Evolutionary conservation across 2,797 vertebrate genomes (phyloP), one percentile per base, ranked within the genome.

Genomic region (Schizothorax lantsangensis): DNA sequence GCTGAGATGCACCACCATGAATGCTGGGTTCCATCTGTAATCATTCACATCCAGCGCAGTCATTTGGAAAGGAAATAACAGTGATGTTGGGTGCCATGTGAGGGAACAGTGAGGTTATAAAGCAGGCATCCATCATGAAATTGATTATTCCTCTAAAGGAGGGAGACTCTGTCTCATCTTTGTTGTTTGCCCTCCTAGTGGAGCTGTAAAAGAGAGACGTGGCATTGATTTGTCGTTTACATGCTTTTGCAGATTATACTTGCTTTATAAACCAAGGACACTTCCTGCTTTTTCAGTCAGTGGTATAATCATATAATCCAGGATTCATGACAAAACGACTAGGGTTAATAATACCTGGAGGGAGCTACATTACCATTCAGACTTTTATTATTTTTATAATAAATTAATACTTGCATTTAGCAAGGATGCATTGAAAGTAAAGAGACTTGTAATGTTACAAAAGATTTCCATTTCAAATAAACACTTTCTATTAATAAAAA

Each of bases 101-200:
- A 91, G 92, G 92, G 93, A 90, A 91, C 91, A 92, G 93, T 93
- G 93, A 83, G 94, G 95, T 95, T 94, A 94, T 96, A 96, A 95
- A 92, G 92, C 95, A 94, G 92, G 93, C 66, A n/a, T 95, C 91
- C 94, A 95, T 95, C 91, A 94, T 93, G 90, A 94, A 93, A 94
- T 91, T 94, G 93, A 94, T 90, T 94, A 90, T 93, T 92, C 93
- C 88, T 91, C 92, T 94, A 87, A 93, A 93, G 93, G 94, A 93
- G 85, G 92, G 94, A 94, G 94, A 92, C 94, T 96, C 92, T 90
- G 93, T 96, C 93, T 92, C 40, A 86, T 91, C 93, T 92, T 93
- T 87, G 93, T 94, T 93, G 89, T 94, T 82, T 52, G 77, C 59
- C 72, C 1, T 90, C 91, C 94, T 90, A 90, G 92, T 91, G 92